Evolutionary conservation across 2,797 vertebrate species (phyloP).

Genomic region (Poeciliopsis infans): DNA sequence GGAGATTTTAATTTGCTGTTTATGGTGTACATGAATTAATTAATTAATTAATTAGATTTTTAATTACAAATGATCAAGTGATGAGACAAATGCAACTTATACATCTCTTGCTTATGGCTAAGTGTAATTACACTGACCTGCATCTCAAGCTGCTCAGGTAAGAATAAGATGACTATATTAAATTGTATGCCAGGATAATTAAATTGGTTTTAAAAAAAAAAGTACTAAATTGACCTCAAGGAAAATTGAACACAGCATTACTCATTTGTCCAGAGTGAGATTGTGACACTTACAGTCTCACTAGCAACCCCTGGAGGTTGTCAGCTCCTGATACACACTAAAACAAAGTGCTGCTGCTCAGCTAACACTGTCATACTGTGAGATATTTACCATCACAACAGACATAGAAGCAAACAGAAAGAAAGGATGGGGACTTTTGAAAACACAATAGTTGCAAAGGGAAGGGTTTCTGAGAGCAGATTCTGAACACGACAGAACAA

Average conservation of each 20-base stretch:
- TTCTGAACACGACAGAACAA: background rate
- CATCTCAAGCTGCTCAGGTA: conserved; percentile 1
- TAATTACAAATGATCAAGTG: conserved; percentile 3
- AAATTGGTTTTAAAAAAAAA: conserved; percentile 18
- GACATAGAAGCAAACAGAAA: conserved; percentile 23
- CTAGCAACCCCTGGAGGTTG: conserved; percentile 68
- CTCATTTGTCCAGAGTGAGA: conserved; percentile 12
- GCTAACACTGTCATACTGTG: conserved; percentile 27
- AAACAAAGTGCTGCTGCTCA: conserved; percentile 47
- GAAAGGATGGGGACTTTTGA: conserved; percentile 19
- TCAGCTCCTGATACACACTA: conserved; percentile 34
- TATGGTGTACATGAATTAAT: conserved; percentile 19
- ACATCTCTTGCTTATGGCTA: background rate
- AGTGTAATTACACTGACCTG: background rate
- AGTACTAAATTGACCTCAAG: background rate
- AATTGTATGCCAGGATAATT: conserved; percentile 6
- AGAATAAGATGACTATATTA: conserved; percentile 12
- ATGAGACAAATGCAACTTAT: conserved; percentile 20
- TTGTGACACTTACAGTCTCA: conserved; percentile 30
- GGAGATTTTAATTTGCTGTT: conserved; percentile 24
- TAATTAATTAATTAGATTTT: conserved; percentile 26
- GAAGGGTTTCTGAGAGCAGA: conserved; percentile 13
- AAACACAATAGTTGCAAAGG: conserved; percentile 4
- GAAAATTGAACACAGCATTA: conserved; percentile 11
- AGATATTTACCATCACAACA: conserved; percentile 21